phyloP scores from a whole-genome alignment of 2,797 vertebrate species.

The Alectoris magna region DNA sequence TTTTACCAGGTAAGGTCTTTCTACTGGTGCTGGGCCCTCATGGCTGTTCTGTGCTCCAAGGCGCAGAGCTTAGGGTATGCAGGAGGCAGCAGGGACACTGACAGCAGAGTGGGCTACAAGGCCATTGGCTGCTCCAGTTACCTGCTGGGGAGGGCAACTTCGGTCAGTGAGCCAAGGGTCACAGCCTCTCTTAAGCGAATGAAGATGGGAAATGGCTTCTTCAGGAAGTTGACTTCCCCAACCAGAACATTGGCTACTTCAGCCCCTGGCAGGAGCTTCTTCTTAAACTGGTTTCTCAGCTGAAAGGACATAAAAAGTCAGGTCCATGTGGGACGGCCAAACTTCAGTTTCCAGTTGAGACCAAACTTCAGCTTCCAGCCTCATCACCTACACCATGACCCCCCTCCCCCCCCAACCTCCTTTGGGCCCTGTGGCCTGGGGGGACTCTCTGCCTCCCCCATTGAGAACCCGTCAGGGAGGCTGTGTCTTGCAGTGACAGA shows the following conservation, averaged over 20 bases:
- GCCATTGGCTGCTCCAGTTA: neutral
- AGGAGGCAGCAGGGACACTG: neutral
- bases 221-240: slow-evolving; percentile 80
- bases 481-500: neutral
- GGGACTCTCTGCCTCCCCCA: too few species aligned
- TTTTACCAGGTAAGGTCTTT: neutral
- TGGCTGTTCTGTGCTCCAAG: neutral
- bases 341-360: neutral
- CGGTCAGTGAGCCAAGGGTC: slow-evolving; percentile 73
- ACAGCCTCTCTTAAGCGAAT: slow-evolving; percentile 70
- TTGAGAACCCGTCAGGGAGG: neutral
- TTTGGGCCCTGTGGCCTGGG: neutral
- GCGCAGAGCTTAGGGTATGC: neutral
- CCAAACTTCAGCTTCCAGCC: neutral
- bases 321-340: neutral
- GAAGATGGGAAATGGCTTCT: slow-evolving; percentile 77
- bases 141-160: slow-evolving; percentile 83
- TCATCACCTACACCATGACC: neutral
- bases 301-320: slow-evolving; percentile 21
- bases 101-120: too few species aligned
- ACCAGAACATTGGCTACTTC: slow-evolving; percentile 79
- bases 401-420: too few species aligned
- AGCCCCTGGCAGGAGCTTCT: slow-evolving; percentile 71
- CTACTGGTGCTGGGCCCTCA: neutral
- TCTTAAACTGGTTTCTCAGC: slow-evolving; percentile 75